A percentile compares a stretch with the other conserved stretches of the same genome.
Evolutionary conservation across 1,140 invertebrate genomes (phyloP).

Genomic region (Rhopalosiphum padi): DNA sequence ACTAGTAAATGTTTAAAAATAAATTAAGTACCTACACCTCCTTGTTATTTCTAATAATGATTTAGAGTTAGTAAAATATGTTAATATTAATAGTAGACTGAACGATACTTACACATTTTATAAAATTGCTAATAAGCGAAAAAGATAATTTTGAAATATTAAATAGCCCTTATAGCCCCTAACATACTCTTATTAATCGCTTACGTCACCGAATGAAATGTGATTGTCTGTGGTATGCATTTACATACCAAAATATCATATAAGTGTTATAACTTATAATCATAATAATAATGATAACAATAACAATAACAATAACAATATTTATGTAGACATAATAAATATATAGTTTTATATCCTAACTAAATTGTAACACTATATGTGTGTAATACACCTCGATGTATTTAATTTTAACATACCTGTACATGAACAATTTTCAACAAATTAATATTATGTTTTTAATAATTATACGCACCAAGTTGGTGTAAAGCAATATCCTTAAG

Average conservation of each 20-base stretch:
- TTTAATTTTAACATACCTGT: background rate
- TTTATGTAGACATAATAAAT: background rate
- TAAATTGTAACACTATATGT: background rate
- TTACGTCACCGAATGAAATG: background rate
- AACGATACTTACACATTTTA: background rate
- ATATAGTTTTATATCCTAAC: background rate
- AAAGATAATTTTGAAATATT: background rate
- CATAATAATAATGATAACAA: background rate
- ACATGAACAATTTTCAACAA: background rate
- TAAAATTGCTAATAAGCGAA: background rate
- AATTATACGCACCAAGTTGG: background rate
- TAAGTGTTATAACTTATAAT: background rate
- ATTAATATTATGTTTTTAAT: background rate
- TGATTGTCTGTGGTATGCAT: background rate
- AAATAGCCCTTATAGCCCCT: background rate
- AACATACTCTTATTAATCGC: background rate
- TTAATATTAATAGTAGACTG: background rate
- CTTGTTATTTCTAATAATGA: background rate
- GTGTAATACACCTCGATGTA: background rate
- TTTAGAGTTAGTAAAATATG: too few relatives aligned
- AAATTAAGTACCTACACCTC: background rate
- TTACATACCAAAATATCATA: background rate
- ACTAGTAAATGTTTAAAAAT: background rate
- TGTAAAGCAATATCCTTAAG: background rate
- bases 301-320: constrained; percentile 1